Evolutionary conservation across 2,113 vertebrate species (phyloP).

Genomic region (Saiga tatarica): DNA sequence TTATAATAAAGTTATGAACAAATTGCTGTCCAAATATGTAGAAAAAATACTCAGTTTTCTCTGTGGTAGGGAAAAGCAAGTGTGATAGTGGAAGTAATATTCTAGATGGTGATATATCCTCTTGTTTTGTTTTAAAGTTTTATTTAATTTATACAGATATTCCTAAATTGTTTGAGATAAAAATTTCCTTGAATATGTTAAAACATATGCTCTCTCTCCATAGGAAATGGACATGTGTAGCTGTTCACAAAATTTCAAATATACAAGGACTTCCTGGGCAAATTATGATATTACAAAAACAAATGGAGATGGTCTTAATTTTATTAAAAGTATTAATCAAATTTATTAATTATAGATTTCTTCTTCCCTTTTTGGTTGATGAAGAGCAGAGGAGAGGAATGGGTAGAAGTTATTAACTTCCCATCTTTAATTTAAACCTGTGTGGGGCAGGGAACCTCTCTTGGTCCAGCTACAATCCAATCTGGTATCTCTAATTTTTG

Average conservation of each 20-base stretch:
- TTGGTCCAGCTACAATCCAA: background rate
- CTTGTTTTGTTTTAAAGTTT: background rate
- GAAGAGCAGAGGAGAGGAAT: background rate
- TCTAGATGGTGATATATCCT: background rate
- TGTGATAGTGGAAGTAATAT: background rate
- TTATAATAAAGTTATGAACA: background rate
- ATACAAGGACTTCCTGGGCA: background rate
- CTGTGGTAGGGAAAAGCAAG: background rate
- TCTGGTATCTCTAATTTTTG: slow-evolving; percentile 17
- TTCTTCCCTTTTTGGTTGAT: background rate
- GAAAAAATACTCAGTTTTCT: background rate
- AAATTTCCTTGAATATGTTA: background rate
- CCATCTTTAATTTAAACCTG: background rate
- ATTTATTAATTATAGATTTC: background rate
- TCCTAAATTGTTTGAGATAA: background rate
- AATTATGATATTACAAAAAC: background rate
- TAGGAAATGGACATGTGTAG: background rate
- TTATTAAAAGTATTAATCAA: background rate
- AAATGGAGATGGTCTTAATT: background rate
- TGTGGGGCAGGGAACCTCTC: background rate
- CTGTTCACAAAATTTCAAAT: background rate
- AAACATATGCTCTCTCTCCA: background rate
- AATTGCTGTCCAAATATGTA: background rate
- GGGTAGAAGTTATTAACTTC: background rate
- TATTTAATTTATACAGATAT: background rate